These are phyloP conservation scores for Leptodirus hochenwartii DNA, from an alignment of 2,888 invertebrate genomes.

Conservation along the genomic window DNA sequence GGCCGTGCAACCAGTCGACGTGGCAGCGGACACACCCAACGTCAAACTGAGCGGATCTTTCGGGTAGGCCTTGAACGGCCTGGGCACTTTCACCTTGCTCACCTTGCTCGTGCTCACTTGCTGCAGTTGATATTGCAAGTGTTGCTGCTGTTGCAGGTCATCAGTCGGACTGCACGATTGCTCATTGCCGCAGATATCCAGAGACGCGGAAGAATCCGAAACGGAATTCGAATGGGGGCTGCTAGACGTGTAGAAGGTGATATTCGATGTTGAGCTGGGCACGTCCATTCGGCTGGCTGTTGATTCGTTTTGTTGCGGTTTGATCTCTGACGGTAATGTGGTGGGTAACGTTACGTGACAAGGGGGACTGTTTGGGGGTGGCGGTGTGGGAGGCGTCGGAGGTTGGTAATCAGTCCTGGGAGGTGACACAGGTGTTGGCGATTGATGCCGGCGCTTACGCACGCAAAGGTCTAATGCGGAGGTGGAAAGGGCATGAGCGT, in stretches of 20 bases:
- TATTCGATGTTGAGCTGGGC: conserved; percentile 14
- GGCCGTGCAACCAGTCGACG: conserved; percentile 16
- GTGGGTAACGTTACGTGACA: conserved; percentile 4
- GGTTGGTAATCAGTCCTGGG: no score
- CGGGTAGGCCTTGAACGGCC: conserved; percentile 56
- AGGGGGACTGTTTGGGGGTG: conserved; percentile 3
- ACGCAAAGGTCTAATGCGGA: conserved; percentile 19
- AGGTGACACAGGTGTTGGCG: conserved; percentile 10
- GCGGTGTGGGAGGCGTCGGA: conserved; percentile 2
- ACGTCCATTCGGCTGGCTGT: conserved; percentile 14
- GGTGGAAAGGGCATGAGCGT: no score
- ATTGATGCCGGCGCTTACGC: conserved; percentile 14
- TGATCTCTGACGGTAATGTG: conserved; percentile 7
- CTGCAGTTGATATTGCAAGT: conserved; percentile 3
- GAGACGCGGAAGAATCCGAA: no score
- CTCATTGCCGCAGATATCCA: conserved; percentile 13
- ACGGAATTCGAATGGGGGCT: no score
- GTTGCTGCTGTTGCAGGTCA: not conserved
- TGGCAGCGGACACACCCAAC: conserved; percentile 27
- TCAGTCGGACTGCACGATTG: not conserved
- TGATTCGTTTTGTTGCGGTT: conserved; percentile 12
- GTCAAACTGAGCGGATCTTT: conserved; percentile 45
- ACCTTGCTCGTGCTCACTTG: conserved; percentile 5
- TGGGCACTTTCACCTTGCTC: conserved; percentile 27
- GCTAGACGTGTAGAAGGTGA: no score